These are phyloP conservation scores for Phrixothrix hirtus DNA, from an alignment of 2,888 invertebrate species.

Conservation along the genomic window DNA sequence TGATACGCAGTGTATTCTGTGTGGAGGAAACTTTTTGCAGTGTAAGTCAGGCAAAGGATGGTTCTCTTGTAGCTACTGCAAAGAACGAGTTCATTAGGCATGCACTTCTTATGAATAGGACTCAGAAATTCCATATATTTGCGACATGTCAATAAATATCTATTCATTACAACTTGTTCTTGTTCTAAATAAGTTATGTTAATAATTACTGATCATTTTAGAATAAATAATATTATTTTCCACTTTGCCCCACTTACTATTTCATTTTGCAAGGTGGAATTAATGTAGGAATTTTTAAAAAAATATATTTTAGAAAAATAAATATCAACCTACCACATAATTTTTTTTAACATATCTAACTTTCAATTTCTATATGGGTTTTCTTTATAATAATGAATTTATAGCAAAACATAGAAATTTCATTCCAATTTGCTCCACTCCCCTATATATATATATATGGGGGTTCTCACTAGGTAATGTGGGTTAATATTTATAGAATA, in stretches of 20 bases:
- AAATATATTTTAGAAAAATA: too few species aligned
- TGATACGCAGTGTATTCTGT: too few species aligned
- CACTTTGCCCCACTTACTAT: background rate
- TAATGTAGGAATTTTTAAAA: background rate
- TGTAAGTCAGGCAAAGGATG: too few species aligned
- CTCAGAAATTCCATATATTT: background rate
- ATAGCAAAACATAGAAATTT: background rate
- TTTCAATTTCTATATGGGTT: too few species aligned
- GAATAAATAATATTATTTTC: background rate
- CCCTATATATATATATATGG: too few species aligned
- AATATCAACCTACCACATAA: too few species aligned
- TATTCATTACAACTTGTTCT: too few species aligned
- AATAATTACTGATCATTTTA: too few species aligned
- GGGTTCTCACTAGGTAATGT: too few species aligned
- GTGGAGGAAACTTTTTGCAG: background rate
- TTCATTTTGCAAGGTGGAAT: background rate
- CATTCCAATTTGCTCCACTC: background rate
- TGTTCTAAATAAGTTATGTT: too few species aligned
- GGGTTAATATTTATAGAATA: too few species aligned
- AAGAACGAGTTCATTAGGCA: background rate
- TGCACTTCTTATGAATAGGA: background rate
- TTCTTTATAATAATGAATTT: background rate
- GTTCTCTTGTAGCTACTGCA: background rate
- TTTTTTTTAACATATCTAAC: background rate
- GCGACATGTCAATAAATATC: too few species aligned